phyloP scores from a whole-genome alignment of 2,888 invertebrate genomes.

The Mechanitis mazaeus region DNA sequence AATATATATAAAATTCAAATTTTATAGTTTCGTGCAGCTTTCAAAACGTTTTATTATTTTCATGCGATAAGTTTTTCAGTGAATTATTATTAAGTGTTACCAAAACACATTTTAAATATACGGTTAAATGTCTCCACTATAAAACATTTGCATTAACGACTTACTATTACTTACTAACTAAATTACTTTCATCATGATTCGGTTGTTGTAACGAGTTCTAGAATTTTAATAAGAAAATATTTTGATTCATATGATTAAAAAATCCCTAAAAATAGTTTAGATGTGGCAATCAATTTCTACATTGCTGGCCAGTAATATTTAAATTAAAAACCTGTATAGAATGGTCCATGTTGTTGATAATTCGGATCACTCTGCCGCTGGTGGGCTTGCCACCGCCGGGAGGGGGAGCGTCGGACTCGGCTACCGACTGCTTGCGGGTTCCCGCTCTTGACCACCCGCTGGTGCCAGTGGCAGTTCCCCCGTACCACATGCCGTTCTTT shows the following conservation, averaged over 20 bases:
- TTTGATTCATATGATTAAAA: too few species aligned
- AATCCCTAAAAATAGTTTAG: too few species aligned
- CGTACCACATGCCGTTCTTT: constrained; percentile 93
- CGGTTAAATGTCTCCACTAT: not conserved
- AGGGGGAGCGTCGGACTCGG: constrained; percentile 86
- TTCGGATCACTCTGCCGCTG: constrained; percentile 91
- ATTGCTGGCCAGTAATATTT: not conserved
- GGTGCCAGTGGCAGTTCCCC: constrained; percentile 71
- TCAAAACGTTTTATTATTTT: constrained; percentile 14
- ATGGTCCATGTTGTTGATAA: constrained; percentile 95
- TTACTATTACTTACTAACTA: not conserved
- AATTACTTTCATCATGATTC: constrained; percentile 2
- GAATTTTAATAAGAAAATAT: too few species aligned
- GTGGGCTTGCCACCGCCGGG: constrained; percentile 82
- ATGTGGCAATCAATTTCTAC: too few species aligned
- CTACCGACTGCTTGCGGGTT: constrained; percentile 89
- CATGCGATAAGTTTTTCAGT: constrained; percentile 18
- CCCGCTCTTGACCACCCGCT: constrained; percentile 84
- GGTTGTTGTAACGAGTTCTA: not conserved
- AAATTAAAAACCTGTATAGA: constrained; percentile 83
- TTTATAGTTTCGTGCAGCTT: constrained; percentile 27
- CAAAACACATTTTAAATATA: not conserved
- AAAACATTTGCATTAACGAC: constrained; percentile 2
- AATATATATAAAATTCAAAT: constrained; percentile 25
- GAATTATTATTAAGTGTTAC: not conserved